Evolutionary conservation across 2,888 invertebrate species (phyloP).

Genomic region (Cyclophora punctaria): DNA sequence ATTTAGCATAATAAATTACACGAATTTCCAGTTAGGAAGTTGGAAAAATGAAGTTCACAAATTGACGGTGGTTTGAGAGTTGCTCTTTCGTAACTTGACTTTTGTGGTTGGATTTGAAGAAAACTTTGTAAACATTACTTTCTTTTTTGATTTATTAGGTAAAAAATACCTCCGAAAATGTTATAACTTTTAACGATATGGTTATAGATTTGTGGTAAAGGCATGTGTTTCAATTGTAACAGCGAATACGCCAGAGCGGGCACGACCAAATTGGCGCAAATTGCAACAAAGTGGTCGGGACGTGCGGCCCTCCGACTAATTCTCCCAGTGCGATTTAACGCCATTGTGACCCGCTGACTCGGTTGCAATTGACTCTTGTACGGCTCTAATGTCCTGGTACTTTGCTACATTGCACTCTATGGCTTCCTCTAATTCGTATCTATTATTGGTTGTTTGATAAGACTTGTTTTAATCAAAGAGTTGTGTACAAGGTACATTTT

Average conservation of each 20-base stretch:
- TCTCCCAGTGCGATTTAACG: constrained; percentile 44
- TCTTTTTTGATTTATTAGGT: too few species aligned
- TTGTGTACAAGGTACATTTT: not conserved
- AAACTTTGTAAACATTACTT: too few species aligned
- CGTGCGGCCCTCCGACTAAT: constrained; percentile 35
- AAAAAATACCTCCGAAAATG: too few species aligned
- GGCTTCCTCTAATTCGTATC: constrained; percentile 3
- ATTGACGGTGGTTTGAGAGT: not conserved
- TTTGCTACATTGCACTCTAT: constrained; percentile 13
- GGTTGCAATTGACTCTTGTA: constrained; percentile 39
- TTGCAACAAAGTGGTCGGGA: constrained; percentile 50
- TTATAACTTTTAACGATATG: too few species aligned
- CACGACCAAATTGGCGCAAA: constrained; percentile 44
- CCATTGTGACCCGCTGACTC: constrained; percentile 30
- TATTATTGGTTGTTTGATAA: constrained; percentile 2
- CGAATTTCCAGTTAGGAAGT: constrained; percentile 13
- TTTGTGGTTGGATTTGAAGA: too few species aligned
- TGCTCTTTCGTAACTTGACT: too few species aligned
- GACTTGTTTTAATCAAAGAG: too few species aligned
- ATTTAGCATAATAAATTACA: constrained; percentile 24
- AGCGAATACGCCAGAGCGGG: constrained; percentile 7
- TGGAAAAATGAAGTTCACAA: constrained; percentile 9
- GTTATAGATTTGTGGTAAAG: too few species aligned
- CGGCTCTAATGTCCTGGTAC: constrained; percentile 24
- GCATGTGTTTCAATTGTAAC: too few species aligned